phyloP scores from a whole-genome alignment of 1,140 invertebrate species.

The Bombus huntii region DNA sequence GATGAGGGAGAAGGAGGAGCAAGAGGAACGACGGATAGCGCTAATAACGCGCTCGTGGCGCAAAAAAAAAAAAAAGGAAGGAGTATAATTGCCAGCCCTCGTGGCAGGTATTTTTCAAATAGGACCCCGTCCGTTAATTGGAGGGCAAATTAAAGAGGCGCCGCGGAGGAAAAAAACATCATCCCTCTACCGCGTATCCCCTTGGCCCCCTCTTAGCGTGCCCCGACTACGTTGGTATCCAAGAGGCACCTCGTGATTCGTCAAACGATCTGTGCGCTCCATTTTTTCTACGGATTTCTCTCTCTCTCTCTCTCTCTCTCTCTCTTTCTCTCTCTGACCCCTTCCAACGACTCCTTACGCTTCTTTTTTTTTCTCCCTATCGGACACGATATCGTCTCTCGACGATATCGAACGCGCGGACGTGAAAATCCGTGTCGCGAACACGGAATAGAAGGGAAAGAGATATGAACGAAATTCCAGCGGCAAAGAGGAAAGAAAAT shows the following conservation, averaged over 20 bases:
- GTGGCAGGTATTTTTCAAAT: slow-evolving; percentile 72
- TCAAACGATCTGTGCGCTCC: slow-evolving; percentile 65
- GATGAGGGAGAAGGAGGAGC: slow-evolving; percentile 19
- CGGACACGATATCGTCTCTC: background rate
- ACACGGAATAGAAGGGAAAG: background rate
- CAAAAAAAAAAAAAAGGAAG: slow-evolving; percentile 69
- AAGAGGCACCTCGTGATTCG: slow-evolving; percentile 63
- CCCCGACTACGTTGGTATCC: slow-evolving; percentile 55
- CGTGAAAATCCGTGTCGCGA: background rate
- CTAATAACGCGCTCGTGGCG: slow-evolving; percentile 74
- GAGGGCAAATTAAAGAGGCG: slow-evolving; percentile 75
- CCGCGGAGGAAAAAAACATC: slow-evolving; percentile 70
- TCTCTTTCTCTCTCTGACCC: background rate
- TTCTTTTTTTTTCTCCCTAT: background rate
- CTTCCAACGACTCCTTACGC: background rate
- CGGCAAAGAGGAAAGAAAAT: background rate
- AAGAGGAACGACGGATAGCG: slow-evolving; percentile 70
- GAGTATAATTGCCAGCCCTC: slow-evolving; percentile 74
- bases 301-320: background rate
- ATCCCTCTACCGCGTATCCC: slow-evolving; percentile 42
- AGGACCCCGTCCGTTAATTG: slow-evolving; percentile 74
- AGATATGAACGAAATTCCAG: background rate
- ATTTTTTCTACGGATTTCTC: slow-evolving; percentile 54
- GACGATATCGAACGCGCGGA: background rate
- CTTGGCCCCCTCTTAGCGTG: slow-evolving; percentile 50